These are phyloP conservation scores for Drosophila peninsularis DNA, from an alignment of 2,888 invertebrate genomes.

Conservation along the genomic window DNA sequence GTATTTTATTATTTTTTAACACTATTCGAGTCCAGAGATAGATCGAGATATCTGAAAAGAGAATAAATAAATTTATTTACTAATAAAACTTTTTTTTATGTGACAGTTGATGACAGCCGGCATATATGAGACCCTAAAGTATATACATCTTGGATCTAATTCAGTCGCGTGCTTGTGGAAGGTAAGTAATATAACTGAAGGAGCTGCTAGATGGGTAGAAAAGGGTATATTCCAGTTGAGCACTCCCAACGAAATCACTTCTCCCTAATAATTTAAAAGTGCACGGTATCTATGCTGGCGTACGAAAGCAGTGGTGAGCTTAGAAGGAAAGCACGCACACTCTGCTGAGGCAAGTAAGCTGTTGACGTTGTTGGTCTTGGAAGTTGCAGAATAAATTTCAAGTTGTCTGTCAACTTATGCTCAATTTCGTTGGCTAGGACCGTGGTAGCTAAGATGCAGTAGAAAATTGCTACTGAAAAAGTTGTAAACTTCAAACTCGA, in stretches of 20 bases:
- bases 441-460: conserved; percentile 12
- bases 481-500: conserved; percentile 40
- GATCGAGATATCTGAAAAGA: neutral
- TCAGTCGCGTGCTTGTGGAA: too few species aligned
- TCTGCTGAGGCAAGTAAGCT: conserved; percentile 19
- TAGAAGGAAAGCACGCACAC: conserved; percentile 13
- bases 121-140: too few species aligned
- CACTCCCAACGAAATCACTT: neutral
- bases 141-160: too few species aligned
- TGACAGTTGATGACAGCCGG: neutral
- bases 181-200: too few species aligned
- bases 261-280: conserved; percentile 17
- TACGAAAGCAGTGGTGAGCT: conserved; percentile 17
- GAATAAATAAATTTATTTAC: neutral
- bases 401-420: conserved; percentile 74
- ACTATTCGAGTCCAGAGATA: neutral
- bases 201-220: too few species aligned
- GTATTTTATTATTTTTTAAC: neutral
- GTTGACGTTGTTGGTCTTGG: conserved; percentile 27
- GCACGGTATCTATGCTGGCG: conserved; percentile 4
- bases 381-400: conserved; percentile 43
- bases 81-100: neutral
- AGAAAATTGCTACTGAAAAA: conserved; percentile 38
- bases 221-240: too few species aligned
- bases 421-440: conserved; percentile 65